Conservation (phyloP, 2,888 invertebrate genomes). For the Rhamnusium bicolor region DNA sequence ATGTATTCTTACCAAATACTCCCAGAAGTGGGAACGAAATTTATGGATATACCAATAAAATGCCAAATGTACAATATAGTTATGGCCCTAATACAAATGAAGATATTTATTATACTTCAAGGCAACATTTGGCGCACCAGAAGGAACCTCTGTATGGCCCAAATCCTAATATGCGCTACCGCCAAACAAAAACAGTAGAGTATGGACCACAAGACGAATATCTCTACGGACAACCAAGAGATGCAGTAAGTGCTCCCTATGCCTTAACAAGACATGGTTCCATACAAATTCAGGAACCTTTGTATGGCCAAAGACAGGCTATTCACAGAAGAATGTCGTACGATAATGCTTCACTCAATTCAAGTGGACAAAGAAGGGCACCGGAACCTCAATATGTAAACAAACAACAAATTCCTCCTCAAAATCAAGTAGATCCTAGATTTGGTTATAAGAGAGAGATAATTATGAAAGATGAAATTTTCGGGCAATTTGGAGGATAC, state of each 20-base stretch:
- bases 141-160: conserved; percentile 38
- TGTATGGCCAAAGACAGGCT: conserved; percentile 51
- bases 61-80: neutral
- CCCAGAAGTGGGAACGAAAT: conserved; percentile 41
- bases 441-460: conserved; percentile 47
- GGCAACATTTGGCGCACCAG: conserved; percentile 41
- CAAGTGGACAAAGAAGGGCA: neutral
- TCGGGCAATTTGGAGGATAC: conserved; percentile 57
- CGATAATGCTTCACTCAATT: conserved; percentile 34
- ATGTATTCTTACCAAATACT: conserved; percentile 63
- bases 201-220: conserved; percentile 36
- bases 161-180: conserved; percentile 18
- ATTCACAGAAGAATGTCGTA: conserved; percentile 48
- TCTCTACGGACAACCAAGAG: conserved; percentile 44
- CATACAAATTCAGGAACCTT: conserved; percentile 54
- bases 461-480: conserved; percentile 55
- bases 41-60: conserved; percentile 44
- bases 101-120: conserved; percentile 44
- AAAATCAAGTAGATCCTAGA: conserved; percentile 5
- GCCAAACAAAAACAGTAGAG: conserved; percentile 4
- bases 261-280: conserved; percentile 53
- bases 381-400: conserved; percentile 22
- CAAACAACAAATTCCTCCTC: conserved; percentile 4
- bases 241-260: conserved; percentile 36
- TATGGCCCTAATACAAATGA: conserved; percentile 34